Conservation (phyloP, 2,888 invertebrate species). For the Eutolmus rufibarbis region DNA sequence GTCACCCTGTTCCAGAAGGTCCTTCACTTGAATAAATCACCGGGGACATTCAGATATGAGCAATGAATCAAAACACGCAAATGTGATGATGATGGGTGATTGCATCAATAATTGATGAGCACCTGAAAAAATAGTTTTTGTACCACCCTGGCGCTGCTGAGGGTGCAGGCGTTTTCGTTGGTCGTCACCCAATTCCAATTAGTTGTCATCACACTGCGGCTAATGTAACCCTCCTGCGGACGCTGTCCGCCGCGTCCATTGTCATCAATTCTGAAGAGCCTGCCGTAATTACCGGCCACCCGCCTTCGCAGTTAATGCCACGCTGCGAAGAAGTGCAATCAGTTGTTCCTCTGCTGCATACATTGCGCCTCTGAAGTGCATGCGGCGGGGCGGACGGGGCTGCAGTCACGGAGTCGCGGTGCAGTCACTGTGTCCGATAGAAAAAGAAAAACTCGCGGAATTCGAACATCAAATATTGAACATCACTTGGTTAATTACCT, state of each 20-base stretch:
- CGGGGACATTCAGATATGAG: not conserved
- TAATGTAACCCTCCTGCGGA: not conserved
- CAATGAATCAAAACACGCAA: slow-evolving; percentile 48
- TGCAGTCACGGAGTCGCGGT: not conserved
- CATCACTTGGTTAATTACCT: slow-evolving; percentile 60
- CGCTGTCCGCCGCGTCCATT: not conserved
- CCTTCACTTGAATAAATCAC: not conserved
- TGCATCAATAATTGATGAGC: slow-evolving; percentile 45
- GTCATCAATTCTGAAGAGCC: slow-evolving; percentile 18
- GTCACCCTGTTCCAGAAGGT: not conserved
- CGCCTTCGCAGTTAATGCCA: not conserved
- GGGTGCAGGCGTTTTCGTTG: not conserved
- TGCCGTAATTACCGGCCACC: not conserved
- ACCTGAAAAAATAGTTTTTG: not conserved
- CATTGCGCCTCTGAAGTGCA: not conserved
- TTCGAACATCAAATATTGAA: slow-evolving; percentile 63
- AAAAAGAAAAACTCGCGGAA: slow-evolving; percentile 51
- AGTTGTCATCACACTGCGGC: slow-evolving; percentile 18
- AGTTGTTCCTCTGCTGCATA: slow-evolving; percentile 12
- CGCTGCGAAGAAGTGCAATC: slow-evolving; percentile 23
- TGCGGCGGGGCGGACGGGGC: not conserved
- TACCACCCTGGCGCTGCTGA: not conserved
- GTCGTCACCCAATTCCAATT: slow-evolving; percentile 18
- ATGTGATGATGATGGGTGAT: slow-evolving; percentile 46
- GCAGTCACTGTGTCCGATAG: slow-evolving; percentile 3